Base-by-base conservation (phyloP, 1,140 invertebrate species). In the Drosophila busckii region DNA sequence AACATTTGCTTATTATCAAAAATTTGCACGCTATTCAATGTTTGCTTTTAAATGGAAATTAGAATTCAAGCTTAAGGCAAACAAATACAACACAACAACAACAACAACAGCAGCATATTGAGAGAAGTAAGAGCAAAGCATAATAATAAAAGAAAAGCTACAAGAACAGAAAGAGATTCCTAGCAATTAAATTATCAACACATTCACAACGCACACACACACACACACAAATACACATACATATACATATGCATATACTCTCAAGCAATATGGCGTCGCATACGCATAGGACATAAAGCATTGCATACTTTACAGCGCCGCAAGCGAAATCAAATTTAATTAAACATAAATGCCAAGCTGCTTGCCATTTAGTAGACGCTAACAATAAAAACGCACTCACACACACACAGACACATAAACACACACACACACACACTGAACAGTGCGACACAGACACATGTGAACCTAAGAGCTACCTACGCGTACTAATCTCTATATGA, bases 401-500 rank as follows among this genome's bases (percentile, higher is more conserved):
- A 35, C 12, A 25, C 26, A 40, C 23, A 54, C 10, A 48, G 8
- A 67, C 31, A 16, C n/a, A 50, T 16, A 23, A 12, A 44, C 42
- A 54, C 8, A 42, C 32, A 63, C 41, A 48, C 4, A 55, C 60
- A 12, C 15, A 25, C 7, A 50, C 37, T 26, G 16, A 65, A n/a
- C n/a, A n/a, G n/a, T n/a, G 23, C 65, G 55, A 58, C 50, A 50
- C 42, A 46, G 20, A 45, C 25, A 61, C 63, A 64, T 64, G 70
- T 65, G 73, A 78, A 78, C 69, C 71, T 69, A 73, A 73, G 73
- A 78, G 73, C 73, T 78, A 78, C 73, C 73, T 78, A 78, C 73
- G 73, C 75, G 73, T 80, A 80, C 75, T 82, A 73, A 80, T 82
- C 64, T 65, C 44, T 82, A 82, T 60, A 73, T 54, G 44, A 41